Evolutionary conservation across 2,113 vertebrate genomes (phyloP), one percentile per base, ranked within the genome.

Genomic region (Symphodus melops): DNA sequence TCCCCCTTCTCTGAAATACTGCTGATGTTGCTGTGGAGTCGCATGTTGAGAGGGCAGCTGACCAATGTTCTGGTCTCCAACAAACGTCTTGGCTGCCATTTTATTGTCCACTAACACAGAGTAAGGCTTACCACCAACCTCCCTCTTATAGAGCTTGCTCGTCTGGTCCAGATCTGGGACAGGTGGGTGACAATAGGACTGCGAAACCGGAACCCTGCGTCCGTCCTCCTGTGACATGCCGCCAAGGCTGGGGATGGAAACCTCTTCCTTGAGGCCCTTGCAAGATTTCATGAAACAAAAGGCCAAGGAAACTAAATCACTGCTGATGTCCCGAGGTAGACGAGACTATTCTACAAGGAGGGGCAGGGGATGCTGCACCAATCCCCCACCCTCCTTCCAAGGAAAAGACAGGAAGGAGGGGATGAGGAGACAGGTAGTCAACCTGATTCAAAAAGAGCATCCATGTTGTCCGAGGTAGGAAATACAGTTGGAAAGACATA

Each of bases 141-240:
- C 97, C 82, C 96, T 93, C 84, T 97, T 98, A 88, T 95, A 98
- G 9, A 96, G 94, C 91, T 98, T 99, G 86, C 94, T 93, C 53
- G 96, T 95, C 87, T 97, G 92, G 86, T 97, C 96, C 9, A 96
- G 94, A 80, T 98, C 96, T 71, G 96, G 94, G 90, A 91, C 91
- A 80, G 95, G 67, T 88, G 94, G 92, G 79, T 96, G 95, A 86
- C 96, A 98, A 23, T 95, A 85, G 28, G 92, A 78, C 68, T 96
- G 93, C 68, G 97, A 92, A 85, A 93, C 94, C 17, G 94, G 93
- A 11, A 90, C 91, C 74, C 95, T 94, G 33, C 90, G 94, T 68
- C 91, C 92, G 37, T 98, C 97, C 79, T 98, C 97, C 83, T 98
- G 96, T 9, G 97, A 97, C 97, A 99, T 98, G 63, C 94, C 96